These are phyloP conservation scores for Cryptotermes secundus DNA, from an alignment of 1,140 invertebrate genomes.

Conservation along the genomic window DNA sequence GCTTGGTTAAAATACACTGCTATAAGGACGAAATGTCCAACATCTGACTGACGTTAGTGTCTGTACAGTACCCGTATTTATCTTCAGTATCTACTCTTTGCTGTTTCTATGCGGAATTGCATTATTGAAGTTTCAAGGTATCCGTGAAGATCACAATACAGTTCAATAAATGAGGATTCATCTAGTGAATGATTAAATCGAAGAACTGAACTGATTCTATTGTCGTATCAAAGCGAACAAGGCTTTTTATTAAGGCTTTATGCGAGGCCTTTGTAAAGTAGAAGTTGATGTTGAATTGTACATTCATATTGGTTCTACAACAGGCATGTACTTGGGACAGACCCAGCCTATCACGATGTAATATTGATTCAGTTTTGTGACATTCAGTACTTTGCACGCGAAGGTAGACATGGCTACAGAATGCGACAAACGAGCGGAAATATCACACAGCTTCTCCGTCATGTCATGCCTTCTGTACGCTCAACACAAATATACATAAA, in stretches of 20 bases:
- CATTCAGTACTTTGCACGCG: constrained; percentile 13
- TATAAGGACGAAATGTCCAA: too few relatives aligned
- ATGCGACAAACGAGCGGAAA: background rate
- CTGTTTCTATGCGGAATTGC: too few relatives aligned
- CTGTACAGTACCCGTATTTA: too few relatives aligned
- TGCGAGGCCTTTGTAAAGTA: background rate
- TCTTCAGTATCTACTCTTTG: too few relatives aligned
- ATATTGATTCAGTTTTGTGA: constrained; percentile 9
- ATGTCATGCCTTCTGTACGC: background rate
- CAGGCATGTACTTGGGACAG: background rate
- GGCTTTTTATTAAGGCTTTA: background rate
- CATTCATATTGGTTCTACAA: background rate
- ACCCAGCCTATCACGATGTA: background rate
- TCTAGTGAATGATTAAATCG: background rate
- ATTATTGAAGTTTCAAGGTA: background rate
- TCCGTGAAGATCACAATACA: background rate
- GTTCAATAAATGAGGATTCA: background rate
- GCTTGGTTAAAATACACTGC: too few relatives aligned
- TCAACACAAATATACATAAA: background rate
- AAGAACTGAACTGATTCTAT: background rate
- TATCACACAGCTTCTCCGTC: background rate
- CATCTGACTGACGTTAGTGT: too few relatives aligned
- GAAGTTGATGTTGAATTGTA: background rate
- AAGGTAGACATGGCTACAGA: background rate
- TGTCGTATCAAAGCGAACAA: background rate